Base-by-base conservation (phyloP, 2,113 vertebrate genomes). In the Mus pahari region DNA sequence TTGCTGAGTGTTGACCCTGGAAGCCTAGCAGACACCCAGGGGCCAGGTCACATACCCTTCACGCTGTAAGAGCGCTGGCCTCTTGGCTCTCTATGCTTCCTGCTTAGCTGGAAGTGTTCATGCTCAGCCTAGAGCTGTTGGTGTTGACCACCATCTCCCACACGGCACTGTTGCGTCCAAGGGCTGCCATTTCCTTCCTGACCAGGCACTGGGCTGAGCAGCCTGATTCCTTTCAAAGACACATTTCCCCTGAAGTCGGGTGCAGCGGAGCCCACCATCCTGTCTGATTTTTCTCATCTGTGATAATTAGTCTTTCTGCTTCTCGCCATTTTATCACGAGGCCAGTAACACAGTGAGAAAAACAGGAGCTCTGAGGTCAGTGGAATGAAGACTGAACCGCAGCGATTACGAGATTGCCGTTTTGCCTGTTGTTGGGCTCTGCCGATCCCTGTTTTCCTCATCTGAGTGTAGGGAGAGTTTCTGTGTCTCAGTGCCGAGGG, bases 131-230 rank as follows among this genome's bases (percentile, higher is more conserved):
- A 50, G 31, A 5, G 28, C 60, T 70, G 5, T 33, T 62, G 3
- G 24, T 17, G 39, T 26, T 86, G 66, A 83, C 68, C 33, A 13
- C 9, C 36, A 33, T 78, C 45, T 81, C 89, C 31, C 84, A 42
- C n/a, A 55, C 22, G 70, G 50, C 28, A 45, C 75, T 58, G 31
- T 74, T 58, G 24, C 71, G 71, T 86, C 89, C 66, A 82, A 58
- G 84, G 89, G 45, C 68, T 36, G 36, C 33, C 33, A 2, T 95
- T 86, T 96, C 42, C 83, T 95, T 92, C n/a, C 94, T 81, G n/a
- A n/a, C 42, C 36, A 77, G 48, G 60, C 64, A 33, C 86, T 79
- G 33, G 14, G 10, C 14, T 82, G 5, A 81, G 26, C 58, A 81
- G 26, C 64, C 75, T 42, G 64, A 50, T 87, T 60, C 14, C n/a